Base-by-base conservation (phyloP, 2,797 vertebrate species). In the Halcyon leucocephala region DNA sequence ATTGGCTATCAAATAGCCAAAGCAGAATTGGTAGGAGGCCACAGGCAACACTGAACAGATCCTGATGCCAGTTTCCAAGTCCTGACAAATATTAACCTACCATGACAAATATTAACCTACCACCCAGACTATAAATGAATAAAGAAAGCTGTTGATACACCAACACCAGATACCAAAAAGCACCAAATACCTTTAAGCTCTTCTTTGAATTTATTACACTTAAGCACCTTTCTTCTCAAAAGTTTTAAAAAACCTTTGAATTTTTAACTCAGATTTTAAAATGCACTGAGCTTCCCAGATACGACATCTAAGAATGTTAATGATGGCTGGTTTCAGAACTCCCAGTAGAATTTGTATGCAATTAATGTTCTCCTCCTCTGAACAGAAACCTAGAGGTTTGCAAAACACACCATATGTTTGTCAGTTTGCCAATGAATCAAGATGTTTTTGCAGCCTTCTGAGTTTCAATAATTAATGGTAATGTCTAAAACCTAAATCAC, bases 361-460 rank as follows among this genome's bases (percentile, higher is more conserved):
- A 97, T 98, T 98, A 98, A 98, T 96, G 97, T 97, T 98, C 97
- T 97, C 89, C 95, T 97, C 95, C 93, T 97, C 97, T 96, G 97
- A 97, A 97, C 97, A 98, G 97, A 98, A 98, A 98, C 91, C 97
- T 82, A 93, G 96, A 95, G 97, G 93, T 98, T 98, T 98, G 98
- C 97, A 98, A 98, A 98, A 97, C 93, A 96, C 95, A 92, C 98
- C 98, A 98, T 98, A 98, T 98, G 98, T 98, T 98, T 98, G 98
- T 98, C 98, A 98, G 96, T 98, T 98, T 98, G 98, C 98, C 98
- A 98, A 97, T 98, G 98, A 98, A 98, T 98, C 98, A 98, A 98
- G 97, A 98, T 98, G 98, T 97, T 98, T 98, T 97, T 97, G 93
- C 97, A 97, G 97, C 91, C 97, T 98, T 98, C 97, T 97, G 97